Conservation (phyloP, 2,797 vertebrate species). For the Meriones psammophilus region DNA sequence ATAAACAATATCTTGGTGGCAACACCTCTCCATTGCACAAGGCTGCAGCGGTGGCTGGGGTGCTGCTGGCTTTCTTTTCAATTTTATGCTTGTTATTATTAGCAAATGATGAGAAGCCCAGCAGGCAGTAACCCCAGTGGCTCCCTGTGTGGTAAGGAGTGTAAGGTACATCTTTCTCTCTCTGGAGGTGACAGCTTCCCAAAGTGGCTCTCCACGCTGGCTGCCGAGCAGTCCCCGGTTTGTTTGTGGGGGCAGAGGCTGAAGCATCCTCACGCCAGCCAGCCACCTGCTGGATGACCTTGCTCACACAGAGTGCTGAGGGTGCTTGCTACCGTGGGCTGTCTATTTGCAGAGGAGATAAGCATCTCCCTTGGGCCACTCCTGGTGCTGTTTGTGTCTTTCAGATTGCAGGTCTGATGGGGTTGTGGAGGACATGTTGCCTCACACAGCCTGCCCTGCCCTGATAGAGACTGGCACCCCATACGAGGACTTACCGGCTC, state of each 20-base stretch:
- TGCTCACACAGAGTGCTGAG: not conserved
- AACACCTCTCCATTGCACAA: not conserved
- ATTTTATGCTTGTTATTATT: slow-evolving; percentile 61
- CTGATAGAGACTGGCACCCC: not conserved
- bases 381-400: slow-evolving; percentile 16
- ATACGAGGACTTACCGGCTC: not conserved
- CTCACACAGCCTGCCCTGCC: not conserved
- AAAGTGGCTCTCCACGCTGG: not conserved
- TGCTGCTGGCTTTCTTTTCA: slow-evolving; percentile 19
- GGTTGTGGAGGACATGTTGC: slow-evolving; percentile 41
- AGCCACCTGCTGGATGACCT: not conserved
- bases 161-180: not conserved
- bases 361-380: slow-evolving; percentile 1
- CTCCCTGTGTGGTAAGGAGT: not conserved
- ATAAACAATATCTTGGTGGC: not conserved
- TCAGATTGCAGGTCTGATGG: slow-evolving; percentile 22
- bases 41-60: not conserved
- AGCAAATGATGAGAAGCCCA: slow-evolving; percentile 19
- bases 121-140: not conserved
- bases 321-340: not conserved
- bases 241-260: not conserved
- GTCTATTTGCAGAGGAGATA: slow-evolving; percentile 65
- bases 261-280: not conserved
- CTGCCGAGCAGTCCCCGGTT: not conserved
- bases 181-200: not conserved